Evolutionary conservation across 2,888 invertebrate genomes (phyloP).

Genomic region (Deladenus siricidicola): DNA sequence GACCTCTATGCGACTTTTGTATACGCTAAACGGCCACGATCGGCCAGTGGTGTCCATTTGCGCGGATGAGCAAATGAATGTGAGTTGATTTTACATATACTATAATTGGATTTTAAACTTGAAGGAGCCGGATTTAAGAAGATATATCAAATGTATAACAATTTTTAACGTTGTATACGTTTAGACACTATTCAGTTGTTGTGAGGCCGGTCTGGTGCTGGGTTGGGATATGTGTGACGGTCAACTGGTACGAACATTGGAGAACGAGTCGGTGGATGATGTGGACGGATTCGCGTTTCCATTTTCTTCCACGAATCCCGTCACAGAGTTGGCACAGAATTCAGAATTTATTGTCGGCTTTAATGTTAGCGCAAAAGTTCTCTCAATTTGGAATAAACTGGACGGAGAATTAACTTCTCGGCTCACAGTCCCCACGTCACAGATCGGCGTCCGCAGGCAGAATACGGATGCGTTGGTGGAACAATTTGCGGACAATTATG

Average conservation of each 20-base stretch:
- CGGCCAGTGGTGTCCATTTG: constrained; percentile 30
- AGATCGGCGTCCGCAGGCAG: too few species aligned
- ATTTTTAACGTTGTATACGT: too few species aligned
- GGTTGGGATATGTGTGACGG: constrained; percentile 40
- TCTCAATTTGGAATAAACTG: constrained; percentile 28
- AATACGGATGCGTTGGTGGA: too few species aligned
- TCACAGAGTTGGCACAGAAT: constrained; percentile 21
- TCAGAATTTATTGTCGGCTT: constrained; percentile 22
- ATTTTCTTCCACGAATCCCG: constrained; percentile 9
- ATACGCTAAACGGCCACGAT: constrained; percentile 39
- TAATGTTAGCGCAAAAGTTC: constrained; percentile 15
- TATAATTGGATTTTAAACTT: neutral
- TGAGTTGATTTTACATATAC: too few species aligned
- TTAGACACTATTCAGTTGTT: constrained; percentile 28
- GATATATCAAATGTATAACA: too few species aligned
- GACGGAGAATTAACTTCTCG: constrained; percentile 20
- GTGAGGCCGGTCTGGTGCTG: constrained; percentile 44
- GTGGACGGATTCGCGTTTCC: too few species aligned
- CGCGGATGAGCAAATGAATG: constrained; percentile 23
- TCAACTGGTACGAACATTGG: constrained; percentile 17
- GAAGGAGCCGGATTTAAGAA: too few species aligned
- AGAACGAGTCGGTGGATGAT: neutral
- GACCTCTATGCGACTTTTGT: constrained; percentile 23
- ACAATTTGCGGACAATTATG: too few species aligned
- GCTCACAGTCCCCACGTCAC: too few species aligned